A percentile compares a stretch with the other conserved stretches of the same genome.
phyloP scores from a whole-genome alignment of 2,113 vertebrate species.

The Brachyhypopomus occidentalis region DNA sequence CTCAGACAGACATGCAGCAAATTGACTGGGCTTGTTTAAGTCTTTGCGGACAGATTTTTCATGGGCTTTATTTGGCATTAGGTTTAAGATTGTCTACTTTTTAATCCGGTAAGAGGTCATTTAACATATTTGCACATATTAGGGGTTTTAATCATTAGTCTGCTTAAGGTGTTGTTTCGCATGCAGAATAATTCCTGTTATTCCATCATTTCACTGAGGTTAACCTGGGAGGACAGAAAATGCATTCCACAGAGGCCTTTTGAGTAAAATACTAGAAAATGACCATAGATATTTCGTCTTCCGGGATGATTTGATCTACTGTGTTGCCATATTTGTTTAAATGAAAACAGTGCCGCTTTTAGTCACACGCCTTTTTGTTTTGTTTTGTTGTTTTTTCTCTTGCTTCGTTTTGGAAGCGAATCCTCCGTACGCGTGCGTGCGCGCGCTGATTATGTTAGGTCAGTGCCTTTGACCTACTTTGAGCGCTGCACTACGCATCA shows the following conservation, averaged over 20 bases:
- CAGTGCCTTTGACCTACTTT: conserved; percentile 76
- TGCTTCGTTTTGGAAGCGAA: conserved; percentile 28
- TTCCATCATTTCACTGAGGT: not conserved
- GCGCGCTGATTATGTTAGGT: conserved; percentile 68
- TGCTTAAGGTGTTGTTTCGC: not conserved
- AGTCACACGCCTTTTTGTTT: not conserved
- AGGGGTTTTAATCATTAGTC: not conserved
- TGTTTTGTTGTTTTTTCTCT: not conserved
- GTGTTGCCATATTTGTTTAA: not conserved
- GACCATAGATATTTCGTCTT: not conserved
- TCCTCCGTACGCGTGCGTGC: conserved; percentile 34
- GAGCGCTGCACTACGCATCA: conserved; percentile 50
- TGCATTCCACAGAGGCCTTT: not conserved
- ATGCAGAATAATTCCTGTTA: not conserved
- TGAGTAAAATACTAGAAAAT: not conserved
- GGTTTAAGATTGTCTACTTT: not conserved
- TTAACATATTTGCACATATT: not conserved
- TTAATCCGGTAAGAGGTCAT: conserved; percentile 2
- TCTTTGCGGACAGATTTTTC: not conserved
- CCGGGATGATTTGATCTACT: not conserved
- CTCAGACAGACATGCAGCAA: not conserved
- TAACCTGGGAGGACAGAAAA: not conserved
- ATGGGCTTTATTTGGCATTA: not conserved
- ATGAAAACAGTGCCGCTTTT: not conserved
- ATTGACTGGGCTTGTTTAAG: not conserved